These are phyloP conservation scores for Acanthosepion esculentum DNA, from an alignment of 2,888 invertebrate species.

Conservation along the genomic window DNA sequence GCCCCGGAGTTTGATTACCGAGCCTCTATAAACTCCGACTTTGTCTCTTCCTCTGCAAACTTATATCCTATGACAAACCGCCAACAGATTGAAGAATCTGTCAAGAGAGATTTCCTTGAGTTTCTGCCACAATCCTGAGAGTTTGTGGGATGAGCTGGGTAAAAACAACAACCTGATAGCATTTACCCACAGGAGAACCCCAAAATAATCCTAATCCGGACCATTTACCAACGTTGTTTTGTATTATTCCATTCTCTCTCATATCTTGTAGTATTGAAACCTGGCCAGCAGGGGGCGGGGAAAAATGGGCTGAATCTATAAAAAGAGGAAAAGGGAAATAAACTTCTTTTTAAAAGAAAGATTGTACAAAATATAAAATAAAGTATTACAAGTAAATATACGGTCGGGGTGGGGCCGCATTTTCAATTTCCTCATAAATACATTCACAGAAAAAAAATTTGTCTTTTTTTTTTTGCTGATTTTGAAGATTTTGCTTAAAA, in stretches of 20 bases:
- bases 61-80: constrained; percentile 57
- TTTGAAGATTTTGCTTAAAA: too few species aligned
- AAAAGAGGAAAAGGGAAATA: background rate
- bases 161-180: background rate
- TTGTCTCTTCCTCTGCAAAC: constrained; percentile 49
- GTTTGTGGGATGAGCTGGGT: background rate
- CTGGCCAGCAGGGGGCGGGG: background rate
- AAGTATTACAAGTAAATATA: background rate
- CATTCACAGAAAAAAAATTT: too few species aligned
- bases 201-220: background rate
- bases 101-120: constrained; percentile 86
- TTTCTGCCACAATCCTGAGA: constrained; percentile 55
- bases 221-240: background rate
- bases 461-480: too few species aligned
- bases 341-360: background rate
- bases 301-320: background rate
- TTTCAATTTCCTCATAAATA: too few species aligned
- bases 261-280: background rate
- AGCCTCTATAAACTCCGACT: constrained; percentile 47
- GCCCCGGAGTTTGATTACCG: constrained; percentile 58
- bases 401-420: too few species aligned
- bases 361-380: background rate
- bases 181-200: background rate
- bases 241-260: background rate
- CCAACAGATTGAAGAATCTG: constrained; percentile 80